A percentile compares a stretch with the other conserved stretches of the same genome.
These are phyloP conservation scores for Piaya cayana DNA, from an alignment of 2,113 vertebrate species.

Conservation along the genomic window DNA sequence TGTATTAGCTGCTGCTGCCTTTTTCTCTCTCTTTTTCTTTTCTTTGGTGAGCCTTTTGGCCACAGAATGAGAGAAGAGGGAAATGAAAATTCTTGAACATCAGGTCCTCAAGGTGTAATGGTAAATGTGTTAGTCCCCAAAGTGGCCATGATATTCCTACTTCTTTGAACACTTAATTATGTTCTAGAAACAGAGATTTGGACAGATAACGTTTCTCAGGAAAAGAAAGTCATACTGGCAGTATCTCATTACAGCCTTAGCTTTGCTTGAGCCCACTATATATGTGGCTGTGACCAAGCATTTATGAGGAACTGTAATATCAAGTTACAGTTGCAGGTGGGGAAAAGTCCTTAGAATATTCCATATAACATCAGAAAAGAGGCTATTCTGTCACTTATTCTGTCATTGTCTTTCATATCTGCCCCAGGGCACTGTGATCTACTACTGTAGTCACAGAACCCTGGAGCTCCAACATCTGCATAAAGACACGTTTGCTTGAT, in stretches of 20 bases:
- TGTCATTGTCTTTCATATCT: not conserved
- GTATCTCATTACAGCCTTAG: not conserved
- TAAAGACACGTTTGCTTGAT: not conserved
- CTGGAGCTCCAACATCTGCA: not conserved
- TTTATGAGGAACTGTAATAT: not conserved
- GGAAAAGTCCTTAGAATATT: not conserved
- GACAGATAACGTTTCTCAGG: not conserved
- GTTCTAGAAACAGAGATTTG: not conserved
- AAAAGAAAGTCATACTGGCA: not conserved
- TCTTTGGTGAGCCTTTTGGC: not conserved
- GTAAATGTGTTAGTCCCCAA: not conserved
- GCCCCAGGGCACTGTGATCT: not conserved
- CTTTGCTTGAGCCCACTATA: not conserved
- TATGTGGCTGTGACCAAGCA: not conserved
- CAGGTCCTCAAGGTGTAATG: not conserved
- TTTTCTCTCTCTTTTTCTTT: not conserved
- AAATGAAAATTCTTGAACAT: not conserved
- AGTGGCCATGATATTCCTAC: not conserved
- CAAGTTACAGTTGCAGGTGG: not conserved
- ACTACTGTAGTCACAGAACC: not conserved
- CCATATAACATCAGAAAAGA: not conserved
- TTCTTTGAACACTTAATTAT: not conserved
- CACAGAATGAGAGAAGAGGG: not conserved
- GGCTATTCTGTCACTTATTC: not conserved
- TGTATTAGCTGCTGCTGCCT: not conserved